Percentiles rank a stretch among this genome's conserved stretches.
Conservation (phyloP, 2,113 vertebrate species). For the Bostrychus sinensis region DNA sequence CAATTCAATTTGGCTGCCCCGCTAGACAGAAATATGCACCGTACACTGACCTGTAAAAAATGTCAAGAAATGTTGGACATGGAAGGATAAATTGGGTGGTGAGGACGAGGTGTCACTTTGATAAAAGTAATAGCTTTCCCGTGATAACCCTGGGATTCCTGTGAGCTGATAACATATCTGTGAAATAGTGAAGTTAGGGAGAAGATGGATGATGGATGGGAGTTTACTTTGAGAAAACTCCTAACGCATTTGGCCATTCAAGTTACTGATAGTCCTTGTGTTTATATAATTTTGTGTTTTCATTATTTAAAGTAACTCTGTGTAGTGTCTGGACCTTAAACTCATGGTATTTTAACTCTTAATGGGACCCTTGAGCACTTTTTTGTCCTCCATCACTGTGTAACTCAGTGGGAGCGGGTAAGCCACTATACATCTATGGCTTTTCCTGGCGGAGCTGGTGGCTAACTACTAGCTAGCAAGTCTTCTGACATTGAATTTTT, state of each 20-base stretch:
- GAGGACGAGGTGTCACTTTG: conserved; percentile 25
- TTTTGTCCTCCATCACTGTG: no score
- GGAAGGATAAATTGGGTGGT: conserved; percentile 25
- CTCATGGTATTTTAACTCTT: no score
- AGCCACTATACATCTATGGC: no score
- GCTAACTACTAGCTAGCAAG: no score
- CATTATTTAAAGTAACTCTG: no score
- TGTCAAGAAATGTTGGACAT: conserved; percentile 14
- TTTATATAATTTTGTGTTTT: no score
- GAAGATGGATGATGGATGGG: background rate
- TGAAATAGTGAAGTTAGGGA: background rate
- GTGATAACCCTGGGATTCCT: conserved; percentile 30
- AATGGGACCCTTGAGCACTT: no score
- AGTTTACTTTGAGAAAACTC: conserved; percentile 3
- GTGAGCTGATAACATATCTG: conserved; percentile 33
- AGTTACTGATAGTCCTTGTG: no score
- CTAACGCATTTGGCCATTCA: background rate
- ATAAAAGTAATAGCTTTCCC: conserved; percentile 58
- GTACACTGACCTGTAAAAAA: conserved; percentile 28
- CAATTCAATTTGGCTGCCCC: conserved; percentile 68
- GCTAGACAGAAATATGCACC: conserved; percentile 53
- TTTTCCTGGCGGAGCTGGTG: no score
- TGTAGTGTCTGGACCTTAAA: no score
- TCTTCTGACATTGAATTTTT: no score
- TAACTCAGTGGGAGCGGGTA: no score